Conservation (phyloP, 2,797 vertebrate genomes). For the Melanotaenia parkinsoni region DNA sequence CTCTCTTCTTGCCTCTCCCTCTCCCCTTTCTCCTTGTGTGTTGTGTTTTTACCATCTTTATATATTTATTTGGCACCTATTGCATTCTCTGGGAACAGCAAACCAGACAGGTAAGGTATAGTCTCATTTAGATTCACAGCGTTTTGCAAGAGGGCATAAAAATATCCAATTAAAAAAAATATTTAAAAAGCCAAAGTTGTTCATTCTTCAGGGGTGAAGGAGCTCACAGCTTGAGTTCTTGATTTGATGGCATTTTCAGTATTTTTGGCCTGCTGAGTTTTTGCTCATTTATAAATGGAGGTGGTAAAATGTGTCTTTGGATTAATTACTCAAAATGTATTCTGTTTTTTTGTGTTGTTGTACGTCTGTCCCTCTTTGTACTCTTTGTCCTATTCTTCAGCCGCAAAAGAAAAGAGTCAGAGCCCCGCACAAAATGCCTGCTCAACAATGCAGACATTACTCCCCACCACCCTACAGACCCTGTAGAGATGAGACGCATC, state of each 20-base stretch:
- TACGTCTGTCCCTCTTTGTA: conserved; percentile 38
- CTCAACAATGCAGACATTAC: conserved; percentile 95
- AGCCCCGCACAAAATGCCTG: conserved; percentile 94
- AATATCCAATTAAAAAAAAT: conserved; percentile 54
- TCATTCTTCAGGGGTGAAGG: conserved; percentile 37
- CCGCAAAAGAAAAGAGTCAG: conserved; percentile 96
- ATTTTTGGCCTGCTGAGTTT: conserved; percentile 5
- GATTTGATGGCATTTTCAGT: conserved; percentile 16
- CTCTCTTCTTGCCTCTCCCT: conserved; percentile 76
- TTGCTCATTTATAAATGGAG: conserved; percentile 12
- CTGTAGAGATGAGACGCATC: conserved; percentile 97
- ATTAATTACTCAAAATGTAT: conserved; percentile 21
- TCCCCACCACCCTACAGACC: conserved; percentile 96
- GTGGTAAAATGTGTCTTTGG: background rate
- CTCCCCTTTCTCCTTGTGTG: conserved; percentile 78
- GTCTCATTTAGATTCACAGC: conserved; percentile 68
- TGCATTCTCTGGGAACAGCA: conserved; percentile 90
- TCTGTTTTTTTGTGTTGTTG: conserved; percentile 43
- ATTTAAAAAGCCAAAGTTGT: conserved; percentile 51
- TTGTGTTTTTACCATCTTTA: conserved; percentile 79
- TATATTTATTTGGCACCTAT: conserved; percentile 83
- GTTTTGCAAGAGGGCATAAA: conserved; percentile 63
- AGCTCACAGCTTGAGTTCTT: conserved; percentile 25
- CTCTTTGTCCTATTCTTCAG: conserved; percentile 55
- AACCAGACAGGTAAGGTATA: conserved; percentile 97